phyloP scores from a whole-genome alignment of 2,888 invertebrate genomes.

The Troides oblongomaculatus region DNA sequence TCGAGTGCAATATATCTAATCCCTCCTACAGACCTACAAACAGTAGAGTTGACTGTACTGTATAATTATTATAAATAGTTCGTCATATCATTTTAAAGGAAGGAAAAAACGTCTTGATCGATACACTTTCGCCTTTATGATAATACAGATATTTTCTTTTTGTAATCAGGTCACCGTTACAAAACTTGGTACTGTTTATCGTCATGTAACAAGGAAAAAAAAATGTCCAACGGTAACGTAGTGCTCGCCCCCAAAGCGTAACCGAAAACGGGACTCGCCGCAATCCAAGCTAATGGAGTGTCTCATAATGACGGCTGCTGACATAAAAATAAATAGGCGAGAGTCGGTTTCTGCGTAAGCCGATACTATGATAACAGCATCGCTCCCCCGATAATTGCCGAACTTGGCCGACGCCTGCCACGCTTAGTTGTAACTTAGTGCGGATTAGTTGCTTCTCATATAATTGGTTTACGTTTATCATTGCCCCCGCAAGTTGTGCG shows the following conservation, averaged over 20 bases:
- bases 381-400: slow-evolving; percentile 78
- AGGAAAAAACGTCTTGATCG: too few relatives aligned
- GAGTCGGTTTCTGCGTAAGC: slow-evolving; percentile 80
- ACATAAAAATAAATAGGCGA: slow-evolving; percentile 81
- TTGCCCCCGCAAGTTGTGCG: slow-evolving; percentile 12
- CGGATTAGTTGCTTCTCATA: slow-evolving; percentile 62
- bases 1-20: too few relatives aligned
- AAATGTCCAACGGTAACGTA: slow-evolving; percentile 47
- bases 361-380: slow-evolving; percentile 80
- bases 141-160: background rate
- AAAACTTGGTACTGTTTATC: slow-evolving; percentile 7
- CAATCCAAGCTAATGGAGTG: slow-evolving; percentile 81
- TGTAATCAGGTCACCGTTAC: background rate
- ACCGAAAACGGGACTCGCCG: slow-evolving; percentile 76
- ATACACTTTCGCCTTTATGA: background rate
- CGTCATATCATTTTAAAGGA: too few relatives aligned
- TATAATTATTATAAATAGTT: too few relatives aligned
- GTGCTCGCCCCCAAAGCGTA: slow-evolving; percentile 72
- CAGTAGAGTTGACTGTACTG: too few relatives aligned
- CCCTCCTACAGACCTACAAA: too few relatives aligned
- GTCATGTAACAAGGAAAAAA: slow-evolving; percentile 26
- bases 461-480: slow-evolving; percentile 51
- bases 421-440: slow-evolving; percentile 58
- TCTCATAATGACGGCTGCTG: slow-evolving; percentile 80
- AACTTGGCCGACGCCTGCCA: slow-evolving; percentile 62